Conservation (phyloP, 2,888 invertebrate genomes). For the Hydroisotoma schaefferi region DNA sequence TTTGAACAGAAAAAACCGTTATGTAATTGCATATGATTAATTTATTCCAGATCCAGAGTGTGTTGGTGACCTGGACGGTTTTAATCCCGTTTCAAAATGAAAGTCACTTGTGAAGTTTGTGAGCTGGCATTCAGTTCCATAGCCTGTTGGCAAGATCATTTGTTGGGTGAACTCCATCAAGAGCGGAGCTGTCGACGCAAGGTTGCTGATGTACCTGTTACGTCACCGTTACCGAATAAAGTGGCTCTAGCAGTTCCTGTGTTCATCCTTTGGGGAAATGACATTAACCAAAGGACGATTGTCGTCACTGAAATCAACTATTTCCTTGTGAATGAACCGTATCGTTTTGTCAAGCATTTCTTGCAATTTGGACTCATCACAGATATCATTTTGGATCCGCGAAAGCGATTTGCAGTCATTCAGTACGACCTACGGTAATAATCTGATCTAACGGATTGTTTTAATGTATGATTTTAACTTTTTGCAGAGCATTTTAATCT, state of each 20-base stretch:
- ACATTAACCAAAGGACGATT: neutral
- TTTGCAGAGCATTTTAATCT: neutral
- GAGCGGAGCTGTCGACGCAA: neutral
- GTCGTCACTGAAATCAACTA: constrained; percentile 2
- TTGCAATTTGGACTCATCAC: neutral
- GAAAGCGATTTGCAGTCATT: neutral
- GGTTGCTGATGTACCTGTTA: neutral
- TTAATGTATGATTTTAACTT: neutral
- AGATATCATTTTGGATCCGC: constrained; percentile 5
- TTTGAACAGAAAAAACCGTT: too few species aligned
- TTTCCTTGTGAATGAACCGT: neutral
- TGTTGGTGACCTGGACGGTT: too few species aligned
- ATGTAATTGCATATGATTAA: too few species aligned
- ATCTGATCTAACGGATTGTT: too few species aligned
- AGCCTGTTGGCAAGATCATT: neutral
- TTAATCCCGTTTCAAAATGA: too few species aligned
- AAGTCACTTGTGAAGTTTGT: neutral
- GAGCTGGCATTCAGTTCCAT: neutral
- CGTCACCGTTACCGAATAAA: neutral
- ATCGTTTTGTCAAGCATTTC: neutral
- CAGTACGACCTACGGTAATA: neutral
- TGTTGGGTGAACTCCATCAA: neutral
- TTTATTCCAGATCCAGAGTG: too few species aligned
- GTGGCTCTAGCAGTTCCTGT: neutral
- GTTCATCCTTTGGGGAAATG: neutral